Evolutionary conservation across 1,140 invertebrate species (phyloP).

Genomic region (Platyscapa corneri): DNA sequence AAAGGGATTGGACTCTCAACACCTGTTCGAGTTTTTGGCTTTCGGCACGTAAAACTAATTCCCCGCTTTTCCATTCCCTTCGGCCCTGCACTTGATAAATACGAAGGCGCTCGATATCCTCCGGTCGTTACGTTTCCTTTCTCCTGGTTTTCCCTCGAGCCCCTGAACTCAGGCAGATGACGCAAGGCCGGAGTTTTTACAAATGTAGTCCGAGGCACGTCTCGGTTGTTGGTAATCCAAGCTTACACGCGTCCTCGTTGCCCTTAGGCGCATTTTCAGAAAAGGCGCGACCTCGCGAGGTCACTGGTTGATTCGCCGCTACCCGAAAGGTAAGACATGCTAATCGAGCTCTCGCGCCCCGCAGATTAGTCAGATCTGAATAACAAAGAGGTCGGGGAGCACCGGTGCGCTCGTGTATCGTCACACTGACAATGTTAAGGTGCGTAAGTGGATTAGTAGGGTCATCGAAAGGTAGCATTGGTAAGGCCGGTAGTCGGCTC

Average conservation of each 20-base stretch:
- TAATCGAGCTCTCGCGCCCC: too few species aligned
- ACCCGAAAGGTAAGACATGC: too few species aligned
- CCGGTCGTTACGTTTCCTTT: not conserved
- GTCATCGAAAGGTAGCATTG: not conserved
- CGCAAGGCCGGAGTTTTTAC: not conserved
- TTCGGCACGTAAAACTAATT: not conserved
- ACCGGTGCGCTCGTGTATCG: not conserved
- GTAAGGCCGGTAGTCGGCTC: not conserved
- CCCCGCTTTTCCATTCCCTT: not conserved
- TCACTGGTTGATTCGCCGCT: too few species aligned
- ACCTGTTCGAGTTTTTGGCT: conserved; percentile 22
- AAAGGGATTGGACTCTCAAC: not conserved
- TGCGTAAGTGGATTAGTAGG: conserved; percentile 18
- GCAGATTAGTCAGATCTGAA: too few species aligned
- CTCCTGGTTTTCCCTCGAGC: not conserved
- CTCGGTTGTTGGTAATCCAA: not conserved
- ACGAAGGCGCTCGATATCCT: too few species aligned
- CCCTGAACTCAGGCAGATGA: not conserved
- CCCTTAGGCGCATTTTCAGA: not conserved
- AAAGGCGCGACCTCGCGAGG: too few species aligned
- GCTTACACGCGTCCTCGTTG: not conserved
- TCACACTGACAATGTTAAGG: not conserved
- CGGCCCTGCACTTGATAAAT: not conserved
- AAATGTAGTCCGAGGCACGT: not conserved
- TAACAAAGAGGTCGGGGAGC: not conserved